Conservation (phyloP, 2,113 vertebrate species). For the Mastomys natalensis region DNA sequence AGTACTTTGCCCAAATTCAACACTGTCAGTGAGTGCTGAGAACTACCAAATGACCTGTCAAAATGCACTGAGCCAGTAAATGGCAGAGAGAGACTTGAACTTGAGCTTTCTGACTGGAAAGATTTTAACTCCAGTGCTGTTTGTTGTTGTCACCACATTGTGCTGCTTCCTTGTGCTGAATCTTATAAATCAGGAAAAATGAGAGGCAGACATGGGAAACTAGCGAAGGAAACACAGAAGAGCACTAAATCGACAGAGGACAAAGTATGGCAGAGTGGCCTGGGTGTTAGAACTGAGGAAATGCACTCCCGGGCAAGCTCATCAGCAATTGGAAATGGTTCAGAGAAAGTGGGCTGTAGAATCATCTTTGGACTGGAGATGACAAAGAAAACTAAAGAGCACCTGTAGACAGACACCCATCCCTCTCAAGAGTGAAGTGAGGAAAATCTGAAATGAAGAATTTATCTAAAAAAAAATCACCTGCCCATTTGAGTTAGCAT, state of each 20-base stretch:
- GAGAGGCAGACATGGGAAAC: background rate
- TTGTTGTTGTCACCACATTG: background rate
- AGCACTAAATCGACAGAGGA: slow-evolving; percentile 1
- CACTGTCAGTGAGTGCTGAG: slow-evolving; percentile 7
- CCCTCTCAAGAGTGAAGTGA: background rate
- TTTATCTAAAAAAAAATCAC: slow-evolving; percentile 38
- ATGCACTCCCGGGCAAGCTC: background rate
- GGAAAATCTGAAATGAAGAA: slow-evolving; percentile 44
- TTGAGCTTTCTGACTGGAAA: slow-evolving; percentile 4
- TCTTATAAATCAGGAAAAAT: slow-evolving; percentile 33
- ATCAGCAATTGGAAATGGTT: background rate
- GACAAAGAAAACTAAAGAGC: background rate
- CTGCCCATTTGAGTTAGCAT: background rate
- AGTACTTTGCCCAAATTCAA: slow-evolving; percentile 27
- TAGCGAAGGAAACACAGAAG: slow-evolving; percentile 22
- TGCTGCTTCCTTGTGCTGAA: background rate
- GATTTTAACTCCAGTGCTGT: slow-evolving; percentile 8
- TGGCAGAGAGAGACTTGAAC: slow-evolving; percentile 3
- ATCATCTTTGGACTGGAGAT: slow-evolving; percentile 37
- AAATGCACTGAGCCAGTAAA: slow-evolving; percentile 9
- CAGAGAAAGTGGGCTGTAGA: background rate
- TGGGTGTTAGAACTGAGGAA: slow-evolving; percentile 5
- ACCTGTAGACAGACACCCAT: background rate
- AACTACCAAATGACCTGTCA: slow-evolving; percentile 36
- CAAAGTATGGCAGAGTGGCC: slow-evolving; percentile 22